These are phyloP conservation scores for Falco concolor DNA, from an alignment of 2,797 vertebrate genomes.

Conservation along the genomic window DNA sequence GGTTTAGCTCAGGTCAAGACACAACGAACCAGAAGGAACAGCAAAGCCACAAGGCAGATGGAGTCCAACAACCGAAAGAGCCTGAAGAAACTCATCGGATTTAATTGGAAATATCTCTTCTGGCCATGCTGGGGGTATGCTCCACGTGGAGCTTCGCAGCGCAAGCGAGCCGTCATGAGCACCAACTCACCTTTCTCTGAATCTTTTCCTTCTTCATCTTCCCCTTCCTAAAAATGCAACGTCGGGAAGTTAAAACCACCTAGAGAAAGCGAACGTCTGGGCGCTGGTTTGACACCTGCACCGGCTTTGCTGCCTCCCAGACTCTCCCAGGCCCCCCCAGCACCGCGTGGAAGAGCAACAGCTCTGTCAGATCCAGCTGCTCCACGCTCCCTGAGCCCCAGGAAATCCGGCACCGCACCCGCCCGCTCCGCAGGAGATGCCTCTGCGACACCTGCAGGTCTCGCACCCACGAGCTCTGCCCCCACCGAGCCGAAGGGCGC, in stretches of 20 bases:
- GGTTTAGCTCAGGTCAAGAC: neutral
- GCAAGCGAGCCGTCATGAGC: accelerated
- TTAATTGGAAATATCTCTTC: neutral
- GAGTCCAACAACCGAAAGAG: neutral
- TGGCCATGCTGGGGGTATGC: neutral
- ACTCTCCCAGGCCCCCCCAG: too few relatives aligned
- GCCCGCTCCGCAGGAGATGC: neutral
- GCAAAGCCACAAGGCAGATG: neutral
- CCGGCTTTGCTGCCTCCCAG: neutral
- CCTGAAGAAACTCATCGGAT: neutral
- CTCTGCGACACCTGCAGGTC: neutral
- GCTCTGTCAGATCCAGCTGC: neutral
- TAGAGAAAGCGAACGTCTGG: accelerated
- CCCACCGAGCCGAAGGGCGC: neutral
- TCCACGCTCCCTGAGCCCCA: accelerated
- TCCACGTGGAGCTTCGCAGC: accelerated
- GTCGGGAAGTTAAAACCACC: neutral
- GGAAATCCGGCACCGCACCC: accelerated
- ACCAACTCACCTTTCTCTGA: conserved; percentile 66
- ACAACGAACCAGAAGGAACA: neutral
- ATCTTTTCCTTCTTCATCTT: conserved; percentile 71
- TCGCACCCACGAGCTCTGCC: accelerated
- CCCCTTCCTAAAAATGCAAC: conserved; percentile 64
- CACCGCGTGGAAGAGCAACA: accelerated
- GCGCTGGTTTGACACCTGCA: too few relatives aligned